phyloP scores from a whole-genome alignment of 2,888 invertebrate species.

The Cryptus viduatorius region DNA sequence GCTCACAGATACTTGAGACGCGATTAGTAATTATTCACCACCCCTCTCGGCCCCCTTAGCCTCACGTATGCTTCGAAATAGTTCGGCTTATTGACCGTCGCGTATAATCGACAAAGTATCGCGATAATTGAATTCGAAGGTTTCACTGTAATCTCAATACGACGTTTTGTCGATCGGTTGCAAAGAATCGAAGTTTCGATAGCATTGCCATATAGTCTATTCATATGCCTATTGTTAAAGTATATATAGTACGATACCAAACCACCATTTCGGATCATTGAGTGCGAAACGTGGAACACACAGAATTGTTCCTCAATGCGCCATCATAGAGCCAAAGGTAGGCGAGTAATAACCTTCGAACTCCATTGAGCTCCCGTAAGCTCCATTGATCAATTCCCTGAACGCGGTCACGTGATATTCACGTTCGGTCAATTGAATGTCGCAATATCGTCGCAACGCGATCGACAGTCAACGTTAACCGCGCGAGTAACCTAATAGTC shows the following conservation, averaged over 20 bases:
- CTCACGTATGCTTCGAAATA: background rate
- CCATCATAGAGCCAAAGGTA: conserved; percentile 12
- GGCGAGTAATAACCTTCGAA: conserved; percentile 32
- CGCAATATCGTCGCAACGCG: conserved; percentile 43
- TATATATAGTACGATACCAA: conserved; percentile 39
- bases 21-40: background rate
- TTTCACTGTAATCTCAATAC: background rate
- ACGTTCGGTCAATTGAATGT: conserved; percentile 50
- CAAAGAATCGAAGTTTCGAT: conserved; percentile 12
- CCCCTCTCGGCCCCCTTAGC: too few relatives aligned
- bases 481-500: conserved; percentile 5
- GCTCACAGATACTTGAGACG: background rate
- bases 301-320: conserved; percentile 37
- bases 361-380: conserved; percentile 28
- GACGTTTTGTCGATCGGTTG: background rate
- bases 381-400: conserved; percentile 48
- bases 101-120: background rate
- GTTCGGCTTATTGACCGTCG: background rate
- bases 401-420: conserved; percentile 42
- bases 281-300: conserved; percentile 35
- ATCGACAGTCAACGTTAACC: conserved; percentile 7
- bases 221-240: conserved; percentile 22
- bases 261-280: conserved; percentile 44
- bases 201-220: conserved; percentile 13
- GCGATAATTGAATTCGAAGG: conserved; percentile 29